Base-by-base conservation (phyloP, 2,888 invertebrate genomes). In the Terebella lapidaria region DNA sequence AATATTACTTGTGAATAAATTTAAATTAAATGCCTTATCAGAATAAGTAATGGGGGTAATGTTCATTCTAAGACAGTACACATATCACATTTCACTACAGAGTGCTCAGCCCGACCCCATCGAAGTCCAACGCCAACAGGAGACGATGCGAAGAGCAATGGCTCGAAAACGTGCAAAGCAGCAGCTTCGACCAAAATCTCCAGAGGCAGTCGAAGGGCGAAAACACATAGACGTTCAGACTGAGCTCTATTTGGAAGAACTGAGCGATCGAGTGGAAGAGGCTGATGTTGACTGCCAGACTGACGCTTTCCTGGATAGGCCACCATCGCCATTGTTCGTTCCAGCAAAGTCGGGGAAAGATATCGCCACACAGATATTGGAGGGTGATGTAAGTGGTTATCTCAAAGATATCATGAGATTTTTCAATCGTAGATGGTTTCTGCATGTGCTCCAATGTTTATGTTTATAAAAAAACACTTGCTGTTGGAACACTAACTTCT, bases 171-270 rank as follows among this genome's bases (percentile, higher is more conserved):
- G 88, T 65, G 87, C 84, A 53, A 87, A 84, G 81, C 85, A 84
- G 69, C 87, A 79, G 64, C 76, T 85, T 87, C 84, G 81, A 85
- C 84, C 87, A 57, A 86, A 85, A 62, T 87, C 89, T 20, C 90
- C 90, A 62, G 90, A 90, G 46, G 88, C 90, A 18, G 89, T 92
- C 45, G 86, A 87, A 57, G 93, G 92, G 26, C 85, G 94, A 64
- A 87, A 87, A 57, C 92, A 93, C 83, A 91, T 89, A 72, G 88
- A 88, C 64, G 87, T 94, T 51, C 94, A 95, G 84, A 94, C 94
- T 1, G 94, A 94, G 67, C 84, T 87, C 18, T 67, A 67, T 42
- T 42, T 67, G 54, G 67, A 67, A 45, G 66, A 65, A 42, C 57
- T 65, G 51, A 72, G 76, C 69, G 81, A 81, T 62, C 69, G 80